Evolutionary conservation across 2,113 vertebrate genomes (phyloP).

Genomic region (Diphyllodes magnificus): DNA sequence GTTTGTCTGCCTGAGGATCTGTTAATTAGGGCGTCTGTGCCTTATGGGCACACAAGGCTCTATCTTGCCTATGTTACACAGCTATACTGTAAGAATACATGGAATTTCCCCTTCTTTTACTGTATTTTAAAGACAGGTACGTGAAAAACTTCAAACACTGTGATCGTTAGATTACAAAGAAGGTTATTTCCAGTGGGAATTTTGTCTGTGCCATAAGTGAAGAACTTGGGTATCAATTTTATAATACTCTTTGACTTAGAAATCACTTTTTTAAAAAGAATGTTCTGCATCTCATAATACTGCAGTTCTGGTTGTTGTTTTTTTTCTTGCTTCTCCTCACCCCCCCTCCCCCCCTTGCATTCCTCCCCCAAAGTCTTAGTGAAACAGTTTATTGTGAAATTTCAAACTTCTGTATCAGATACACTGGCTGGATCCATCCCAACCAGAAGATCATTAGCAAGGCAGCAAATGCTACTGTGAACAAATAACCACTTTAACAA

Average conservation of each 20-base stretch:
- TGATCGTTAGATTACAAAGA: not conserved
- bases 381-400: not conserved
- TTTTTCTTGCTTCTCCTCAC: not conserved
- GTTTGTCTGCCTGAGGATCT: not conserved
- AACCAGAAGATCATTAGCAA: not conserved
- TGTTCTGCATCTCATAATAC: not conserved
- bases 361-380: not conserved
- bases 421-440: not conserved
- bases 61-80: not conserved
- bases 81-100: not conserved
- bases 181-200: not conserved
- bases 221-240: not conserved
- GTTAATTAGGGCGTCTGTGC: not conserved
- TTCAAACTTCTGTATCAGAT: not conserved
- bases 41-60: not conserved
- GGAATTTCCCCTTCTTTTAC: not conserved
- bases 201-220: not conserved
- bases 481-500: not conserved
- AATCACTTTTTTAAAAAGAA: not conserved
- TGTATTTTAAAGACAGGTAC: not conserved
- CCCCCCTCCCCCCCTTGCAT: rapidly evolving
- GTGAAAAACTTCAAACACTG: not conserved
- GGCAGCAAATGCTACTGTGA: not conserved
- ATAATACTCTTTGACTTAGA: not conserved
- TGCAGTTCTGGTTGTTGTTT: not conserved